Evolutionary conservation across 1,140 invertebrate species (phyloP).

Genomic region (Panagrolaimus sp.): DNA sequence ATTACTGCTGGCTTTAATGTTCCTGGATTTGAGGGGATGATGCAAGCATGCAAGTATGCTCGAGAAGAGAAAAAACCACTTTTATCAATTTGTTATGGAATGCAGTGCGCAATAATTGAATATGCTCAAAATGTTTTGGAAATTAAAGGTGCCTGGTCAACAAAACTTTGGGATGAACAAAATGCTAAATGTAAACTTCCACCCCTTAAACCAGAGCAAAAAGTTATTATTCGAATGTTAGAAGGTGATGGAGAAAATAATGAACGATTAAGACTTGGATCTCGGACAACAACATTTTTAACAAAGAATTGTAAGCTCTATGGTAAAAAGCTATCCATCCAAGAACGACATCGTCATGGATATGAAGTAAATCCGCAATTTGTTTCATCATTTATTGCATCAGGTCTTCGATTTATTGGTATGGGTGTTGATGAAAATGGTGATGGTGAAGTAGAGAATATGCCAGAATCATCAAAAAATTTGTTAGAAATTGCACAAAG

Average conservation of each 20-base stretch:
- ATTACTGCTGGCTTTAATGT: slow-evolving; percentile 94
- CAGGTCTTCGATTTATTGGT: slow-evolving; percentile 62
- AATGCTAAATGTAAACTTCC: slow-evolving; percentile 66
- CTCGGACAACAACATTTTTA: slow-evolving; percentile 75
- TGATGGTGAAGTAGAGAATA: no score
- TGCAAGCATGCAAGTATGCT: slow-evolving; percentile 83
- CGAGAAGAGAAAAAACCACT: slow-evolving; percentile 76
- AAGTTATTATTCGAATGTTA: no score
- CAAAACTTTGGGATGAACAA: slow-evolving; percentile 70
- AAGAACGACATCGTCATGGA: slow-evolving; percentile 87
- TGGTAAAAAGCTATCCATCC: slow-evolving; percentile 61
- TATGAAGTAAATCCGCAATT: slow-evolving; percentile 73
- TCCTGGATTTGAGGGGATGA: slow-evolving; percentile 87
- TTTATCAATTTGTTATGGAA: slow-evolving; percentile 78
- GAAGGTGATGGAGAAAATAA: slow-evolving; percentile 70
- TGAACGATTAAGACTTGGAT: slow-evolving; percentile 91
- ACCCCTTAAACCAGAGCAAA: slow-evolving; percentile 85
- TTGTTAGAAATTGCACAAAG: no score
- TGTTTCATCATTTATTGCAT: slow-evolving; percentile 70
- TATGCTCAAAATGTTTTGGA: slow-evolving; percentile 76
- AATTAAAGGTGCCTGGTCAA: slow-evolving; percentile 72
- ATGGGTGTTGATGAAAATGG: no score
- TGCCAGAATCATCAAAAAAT: no score
- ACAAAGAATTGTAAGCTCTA: slow-evolving; percentile 8
- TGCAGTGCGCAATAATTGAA: slow-evolving; percentile 91